phyloP scores from a whole-genome alignment of 2,888 invertebrate genomes.

The Trachelus troglodyta region DNA sequence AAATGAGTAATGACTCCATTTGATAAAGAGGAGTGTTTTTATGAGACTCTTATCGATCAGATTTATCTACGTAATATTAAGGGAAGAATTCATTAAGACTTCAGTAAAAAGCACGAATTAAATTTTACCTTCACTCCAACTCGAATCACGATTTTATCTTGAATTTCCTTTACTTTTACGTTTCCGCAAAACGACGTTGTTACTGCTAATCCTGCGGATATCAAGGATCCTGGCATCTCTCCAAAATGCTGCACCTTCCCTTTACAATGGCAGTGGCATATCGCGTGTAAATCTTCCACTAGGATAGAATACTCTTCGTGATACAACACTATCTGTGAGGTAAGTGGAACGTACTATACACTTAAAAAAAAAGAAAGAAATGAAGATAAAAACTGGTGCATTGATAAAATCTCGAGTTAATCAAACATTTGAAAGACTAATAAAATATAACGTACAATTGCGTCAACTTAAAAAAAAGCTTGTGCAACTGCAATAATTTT shows the following conservation, averaged over 20 bases:
- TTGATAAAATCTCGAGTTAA: not conserved
- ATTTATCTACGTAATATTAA: conserved; percentile 9
- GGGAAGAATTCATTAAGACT: not conserved
- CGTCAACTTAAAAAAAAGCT: not conserved
- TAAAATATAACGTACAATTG: not conserved
- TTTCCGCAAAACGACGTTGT: not conserved
- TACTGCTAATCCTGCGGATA: not conserved
- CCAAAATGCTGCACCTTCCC: not conserved
- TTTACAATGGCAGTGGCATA: not conserved
- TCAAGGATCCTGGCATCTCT: not conserved
- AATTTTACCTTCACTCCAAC: conserved; percentile 7
- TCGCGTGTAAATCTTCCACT: not conserved
- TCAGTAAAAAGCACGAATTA: conserved; percentile 9
- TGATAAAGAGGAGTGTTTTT: conserved; percentile 29
- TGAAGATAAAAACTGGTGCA: not conserved
- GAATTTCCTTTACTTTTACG: not conserved
- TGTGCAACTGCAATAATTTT: not conserved
- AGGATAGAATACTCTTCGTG: not conserved
- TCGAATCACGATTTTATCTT: not conserved
- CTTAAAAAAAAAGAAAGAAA: not conserved
- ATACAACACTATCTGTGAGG: not conserved
- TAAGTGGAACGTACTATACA: not conserved
- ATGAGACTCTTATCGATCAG: conserved; percentile 32
- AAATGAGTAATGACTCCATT: conserved; percentile 34
- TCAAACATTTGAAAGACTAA: not conserved